phyloP scores from a whole-genome alignment of 2,113 vertebrate genomes.

The Neolamprologus cancellatus region DNA sequence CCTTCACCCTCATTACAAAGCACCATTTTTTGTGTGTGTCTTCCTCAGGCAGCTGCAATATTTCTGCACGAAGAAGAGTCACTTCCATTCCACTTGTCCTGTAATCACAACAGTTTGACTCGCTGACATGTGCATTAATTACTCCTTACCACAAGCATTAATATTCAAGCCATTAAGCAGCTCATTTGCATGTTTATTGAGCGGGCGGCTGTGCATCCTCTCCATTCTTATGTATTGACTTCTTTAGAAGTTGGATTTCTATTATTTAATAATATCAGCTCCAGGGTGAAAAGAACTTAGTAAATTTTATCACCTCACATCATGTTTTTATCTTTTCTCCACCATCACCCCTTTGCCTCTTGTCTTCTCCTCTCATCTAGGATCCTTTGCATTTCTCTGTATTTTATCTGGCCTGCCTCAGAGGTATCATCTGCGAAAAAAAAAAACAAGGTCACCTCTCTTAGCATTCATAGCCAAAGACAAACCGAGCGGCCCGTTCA shows the following conservation, averaged over 20 bases:
- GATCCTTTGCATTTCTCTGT: constrained; percentile 25
- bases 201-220: constrained; percentile 23
- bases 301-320: not conserved
- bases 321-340: not conserved
- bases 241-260: constrained; percentile 26
- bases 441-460: constrained; percentile 57
- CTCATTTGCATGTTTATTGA: constrained; percentile 68
- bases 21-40: not conserved
- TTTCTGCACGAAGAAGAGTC: not conserved
- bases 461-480: constrained; percentile 60
- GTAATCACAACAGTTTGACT: constrained; percentile 57
- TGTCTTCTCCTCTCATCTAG: not conserved
- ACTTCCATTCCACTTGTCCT: constrained; percentile 6
- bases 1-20: not conserved
- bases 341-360: not conserved
- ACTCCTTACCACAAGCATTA: constrained; percentile 36
- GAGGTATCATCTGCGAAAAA: not conserved
- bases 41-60: not conserved
- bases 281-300: not conserved
- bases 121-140: constrained; percentile 57
- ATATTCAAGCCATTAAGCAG: constrained; percentile 58
- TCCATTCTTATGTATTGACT: not conserved
- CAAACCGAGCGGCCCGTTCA: constrained; percentile 10
- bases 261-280: not conserved
- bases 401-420: constrained; percentile 36